A percentile compares a stretch with the other conserved stretches of the same genome.
phyloP scores from a whole-genome alignment of 2,888 invertebrate genomes.

The Theretra japonica region DNA sequence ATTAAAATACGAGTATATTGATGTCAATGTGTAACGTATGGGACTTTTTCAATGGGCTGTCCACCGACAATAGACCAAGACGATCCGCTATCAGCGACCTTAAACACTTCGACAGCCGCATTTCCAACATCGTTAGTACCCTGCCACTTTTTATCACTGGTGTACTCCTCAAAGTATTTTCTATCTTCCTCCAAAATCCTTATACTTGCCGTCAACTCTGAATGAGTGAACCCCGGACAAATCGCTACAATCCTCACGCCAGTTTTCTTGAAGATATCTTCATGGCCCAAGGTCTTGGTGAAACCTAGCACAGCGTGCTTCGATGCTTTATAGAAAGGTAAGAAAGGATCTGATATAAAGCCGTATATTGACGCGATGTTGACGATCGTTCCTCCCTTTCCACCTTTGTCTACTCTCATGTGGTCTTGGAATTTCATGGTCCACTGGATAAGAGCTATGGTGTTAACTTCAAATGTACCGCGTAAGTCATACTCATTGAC shows the following conservation, averaged over 20 bases:
- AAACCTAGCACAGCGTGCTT: slow-evolving; percentile 79
- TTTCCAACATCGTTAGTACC: slow-evolving; percentile 58
- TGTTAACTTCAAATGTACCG: slow-evolving; percentile 33
- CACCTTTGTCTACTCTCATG: slow-evolving; percentile 75
- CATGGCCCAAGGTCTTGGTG: slow-evolving; percentile 66
- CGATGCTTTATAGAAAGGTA: slow-evolving; percentile 60
- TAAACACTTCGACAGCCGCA: slow-evolving; percentile 60
- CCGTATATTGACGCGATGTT: slow-evolving; percentile 69
- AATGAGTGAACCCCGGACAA: slow-evolving; percentile 74
- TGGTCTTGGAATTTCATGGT: slow-evolving; percentile 76
- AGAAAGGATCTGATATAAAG: slow-evolving; percentile 34
- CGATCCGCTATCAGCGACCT: slow-evolving; percentile 76
- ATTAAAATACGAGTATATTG: background rate
- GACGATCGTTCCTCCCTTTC: slow-evolving; percentile 77
- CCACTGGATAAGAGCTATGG: slow-evolving; percentile 40
- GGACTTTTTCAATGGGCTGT: slow-evolving; percentile 42
- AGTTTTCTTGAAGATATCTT: slow-evolving; percentile 64
- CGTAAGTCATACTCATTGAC: slow-evolving; percentile 30
- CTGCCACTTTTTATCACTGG: slow-evolving; percentile 52
- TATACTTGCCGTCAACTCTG: slow-evolving; percentile 49
- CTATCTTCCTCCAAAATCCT: slow-evolving; percentile 45
- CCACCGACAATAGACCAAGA: slow-evolving; percentile 81
- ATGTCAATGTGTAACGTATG: background rate
- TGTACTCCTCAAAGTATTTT: slow-evolving; percentile 39
- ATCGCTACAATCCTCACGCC: slow-evolving; percentile 52